Base-by-base conservation (phyloP, 2,888 invertebrate species). In the Drosophila dives region DNA sequence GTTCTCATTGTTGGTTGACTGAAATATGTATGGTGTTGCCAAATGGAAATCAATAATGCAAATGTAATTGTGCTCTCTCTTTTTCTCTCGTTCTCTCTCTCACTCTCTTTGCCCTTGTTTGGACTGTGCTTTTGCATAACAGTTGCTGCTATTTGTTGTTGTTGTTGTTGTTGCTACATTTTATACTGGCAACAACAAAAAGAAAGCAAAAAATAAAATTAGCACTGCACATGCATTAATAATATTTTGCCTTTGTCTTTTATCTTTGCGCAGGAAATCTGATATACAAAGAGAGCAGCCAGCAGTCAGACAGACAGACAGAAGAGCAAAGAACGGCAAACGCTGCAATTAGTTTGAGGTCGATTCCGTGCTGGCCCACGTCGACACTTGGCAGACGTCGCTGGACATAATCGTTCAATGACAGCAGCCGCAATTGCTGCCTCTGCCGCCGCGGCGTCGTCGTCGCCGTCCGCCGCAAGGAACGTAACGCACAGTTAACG, bases 41-140 rank as follows among this genome's bases (percentile, higher is more conserved):
- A 53, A 81, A 78, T 84, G 81, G 59, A 87, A 87, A 81, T 82
- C 88, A 85, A 87, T 82, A 82, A 85, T 85, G 78, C 60, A 77
- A 86, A 81, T 68, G 68, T 78, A 83, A 54, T 73, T 66, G 38
- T 69, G 48, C 15, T 64, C 61, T 61, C 60, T 38, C 63, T 36
- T 36, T 49, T 20, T n/a, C 11, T 48, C 17, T 45, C 32, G 7
- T 20, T 17, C 26, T 10, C 50, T 34, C 42, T 42, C 29, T 6
- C 11, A 12, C 23, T 42, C 48, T 36, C 3, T 49, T 49, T 8
- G 20, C 20, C 32, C 55, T 59, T 67, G 54, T 56, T 60, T 51
- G 40, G 55, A 36, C 40, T 15, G 66, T 49, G 40, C 45, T 15
- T 75, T 49, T 74, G 73, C 33, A 69, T 68, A 67, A 36, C 36